Conservation (phyloP, 2,888 invertebrate genomes). For the Eristalis intricaria region DNA sequence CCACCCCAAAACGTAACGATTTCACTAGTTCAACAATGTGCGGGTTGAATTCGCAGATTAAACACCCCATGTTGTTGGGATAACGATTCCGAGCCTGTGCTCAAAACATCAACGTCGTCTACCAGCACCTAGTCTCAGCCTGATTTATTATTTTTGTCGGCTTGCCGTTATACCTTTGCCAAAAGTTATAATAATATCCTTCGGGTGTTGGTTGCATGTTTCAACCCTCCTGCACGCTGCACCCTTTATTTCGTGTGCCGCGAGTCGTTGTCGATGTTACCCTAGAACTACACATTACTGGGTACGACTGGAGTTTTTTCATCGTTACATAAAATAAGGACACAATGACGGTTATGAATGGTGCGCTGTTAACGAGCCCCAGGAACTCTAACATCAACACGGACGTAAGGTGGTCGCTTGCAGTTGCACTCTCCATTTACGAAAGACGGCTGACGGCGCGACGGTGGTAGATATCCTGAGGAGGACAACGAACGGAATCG, state of each 20-base stretch:
- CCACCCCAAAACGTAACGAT: slow-evolving; percentile 26
- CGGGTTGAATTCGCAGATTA: slow-evolving; percentile 62
- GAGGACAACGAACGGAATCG: slow-evolving; percentile 13
- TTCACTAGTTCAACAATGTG: slow-evolving; percentile 49
- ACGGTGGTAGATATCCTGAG: slow-evolving; percentile 30
- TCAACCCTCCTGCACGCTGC: slow-evolving; percentile 52
- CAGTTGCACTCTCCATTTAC: slow-evolving; percentile 41
- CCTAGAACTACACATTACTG: slow-evolving; percentile 45
- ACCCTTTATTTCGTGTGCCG: slow-evolving; percentile 47
- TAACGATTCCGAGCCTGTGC: slow-evolving; percentile 27
- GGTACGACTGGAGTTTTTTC: slow-evolving; percentile 39
- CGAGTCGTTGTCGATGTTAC: slow-evolving; percentile 40
- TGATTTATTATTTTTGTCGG: slow-evolving; percentile 64
- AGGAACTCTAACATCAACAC: slow-evolving; percentile 47
- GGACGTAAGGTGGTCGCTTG: slow-evolving; percentile 52
- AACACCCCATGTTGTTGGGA: slow-evolving; percentile 52
- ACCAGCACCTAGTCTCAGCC: slow-evolving; percentile 57
- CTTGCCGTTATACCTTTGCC: slow-evolving; percentile 59
- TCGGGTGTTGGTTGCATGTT: slow-evolving; percentile 32
- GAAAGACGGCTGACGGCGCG: slow-evolving; percentile 1
- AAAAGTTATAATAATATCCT: slow-evolving; percentile 69
- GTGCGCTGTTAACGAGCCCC: slow-evolving; percentile 64
- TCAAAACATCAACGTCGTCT: slow-evolving; percentile 45
- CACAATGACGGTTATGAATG: slow-evolving; percentile 46
- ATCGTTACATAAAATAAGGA: slow-evolving; percentile 26